Conservation (phyloP, 30 jellyfish, hydroid and myxozoan genomes). For the Pseudorhiza aurosa region DNA sequence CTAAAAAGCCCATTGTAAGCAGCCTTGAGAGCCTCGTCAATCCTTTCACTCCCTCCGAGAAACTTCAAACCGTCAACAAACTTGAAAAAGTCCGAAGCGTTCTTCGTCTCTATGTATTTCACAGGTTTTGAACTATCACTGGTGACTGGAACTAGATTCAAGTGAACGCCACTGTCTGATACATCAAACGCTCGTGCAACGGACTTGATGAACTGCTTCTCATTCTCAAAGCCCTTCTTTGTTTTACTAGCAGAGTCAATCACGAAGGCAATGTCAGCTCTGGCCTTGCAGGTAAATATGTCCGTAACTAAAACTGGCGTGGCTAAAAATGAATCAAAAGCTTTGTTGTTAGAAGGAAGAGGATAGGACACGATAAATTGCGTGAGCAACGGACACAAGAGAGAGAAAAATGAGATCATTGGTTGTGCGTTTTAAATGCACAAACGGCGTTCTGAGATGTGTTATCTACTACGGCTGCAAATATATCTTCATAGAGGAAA, state of each 20-base stretch:
- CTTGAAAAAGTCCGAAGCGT: slow-evolving; percentile 4
- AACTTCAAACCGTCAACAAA: slow-evolving; percentile 23
- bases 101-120: not conserved
- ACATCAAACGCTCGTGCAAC: slow-evolving; percentile 8
- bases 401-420: too few relatives aligned
- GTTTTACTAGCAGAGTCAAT: slow-evolving; percentile 10
- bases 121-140: not conserved
- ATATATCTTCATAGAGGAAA: too few relatives aligned
- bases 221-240: slow-evolving; percentile 3
- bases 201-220: not conserved
- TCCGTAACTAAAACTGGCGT: not conserved
- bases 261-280: slow-evolving; percentile 25
- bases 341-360: too few relatives aligned
- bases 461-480: too few relatives aligned
- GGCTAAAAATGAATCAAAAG: not conserved
- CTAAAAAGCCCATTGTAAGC: slow-evolving; percentile 10
- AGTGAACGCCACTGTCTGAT: slow-evolving; percentile 9
- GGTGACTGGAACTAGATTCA: not conserved
- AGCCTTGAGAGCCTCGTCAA: slow-evolving; percentile 26
- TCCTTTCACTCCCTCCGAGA: slow-evolving; percentile 4
- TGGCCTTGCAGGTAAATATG: slow-evolving; percentile 8
- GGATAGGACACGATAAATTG: too few relatives aligned
- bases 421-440: too few relatives aligned
- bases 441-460: too few relatives aligned
- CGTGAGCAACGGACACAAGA: too few relatives aligned